Base-by-base conservation (phyloP, 2,113 vertebrate genomes). In the Amia ocellicauda region DNA sequence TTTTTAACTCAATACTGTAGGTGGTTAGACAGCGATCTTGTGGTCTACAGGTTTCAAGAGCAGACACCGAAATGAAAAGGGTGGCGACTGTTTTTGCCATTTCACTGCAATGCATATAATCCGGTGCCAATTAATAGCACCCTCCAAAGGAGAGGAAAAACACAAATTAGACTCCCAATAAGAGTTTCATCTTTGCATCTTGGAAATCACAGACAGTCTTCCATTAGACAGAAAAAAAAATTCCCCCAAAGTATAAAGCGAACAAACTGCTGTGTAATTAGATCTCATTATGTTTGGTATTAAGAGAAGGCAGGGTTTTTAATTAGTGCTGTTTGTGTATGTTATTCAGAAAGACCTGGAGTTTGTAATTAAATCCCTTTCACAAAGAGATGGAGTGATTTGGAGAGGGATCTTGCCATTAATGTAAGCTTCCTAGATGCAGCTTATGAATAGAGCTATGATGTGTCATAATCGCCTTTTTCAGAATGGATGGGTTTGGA, bases 351-450 rank as follows among this genome's bases (percentile, higher is more conserved):
- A 24, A 31, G 40, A 27, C 27, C 26, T 4, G 29, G 22, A 47
- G 59, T 23, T 60, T 60, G 41, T 60, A 14, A 60, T 60, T 45
- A 23, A 22, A 8, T 9, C 17, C 23, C 40, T 28, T n/a, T 60
- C n/a, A 43, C 19, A 42, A 28, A 40, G 58, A 24, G 43, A 60
- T 8, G 41, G 14, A 47, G 26, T 17, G 23, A 60, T 45, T 45
- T 26, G 40, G 22, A 22, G 7, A 20, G 20, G 28, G 17, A 58
- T 58, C 56, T 58, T 16, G 11, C 23, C n/a, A n/a, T 4, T 49
- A 60, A 28, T 45, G 10, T 26, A 13, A 47, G 7, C 55, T 19
- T n/a, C 7, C 55, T 19, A 29, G 55, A 57, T 10, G 10, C 17
- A 14, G 29, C 13, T 29, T 17, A n/a, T 57, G 55, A 28, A 31